Conservation (phyloP, 2,113 vertebrate genomes). For the Vulpes vulpes region DNA sequence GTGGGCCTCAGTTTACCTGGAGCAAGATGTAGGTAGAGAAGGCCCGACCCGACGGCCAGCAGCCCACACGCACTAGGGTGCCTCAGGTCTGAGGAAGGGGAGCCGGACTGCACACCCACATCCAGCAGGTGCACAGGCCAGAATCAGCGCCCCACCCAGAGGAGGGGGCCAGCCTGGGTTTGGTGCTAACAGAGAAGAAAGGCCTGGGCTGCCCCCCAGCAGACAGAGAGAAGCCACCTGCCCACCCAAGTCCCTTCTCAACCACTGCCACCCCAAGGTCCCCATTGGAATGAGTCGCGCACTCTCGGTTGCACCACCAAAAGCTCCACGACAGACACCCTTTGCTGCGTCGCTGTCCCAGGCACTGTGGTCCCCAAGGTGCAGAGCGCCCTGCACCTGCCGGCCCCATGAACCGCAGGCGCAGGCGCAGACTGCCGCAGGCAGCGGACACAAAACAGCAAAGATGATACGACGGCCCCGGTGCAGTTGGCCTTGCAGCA, state of each 20-base stretch:
- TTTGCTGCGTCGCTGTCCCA: no score
- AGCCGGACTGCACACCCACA: no score
- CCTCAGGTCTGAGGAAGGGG: no score
- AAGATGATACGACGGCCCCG: neutral
- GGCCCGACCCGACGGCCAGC: no score
- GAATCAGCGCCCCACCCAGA: neutral
- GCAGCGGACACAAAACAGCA: neutral
- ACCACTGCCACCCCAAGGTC: neutral
- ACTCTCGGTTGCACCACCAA: accelerated
- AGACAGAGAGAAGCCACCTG: neutral
- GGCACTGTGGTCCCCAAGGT: neutral
- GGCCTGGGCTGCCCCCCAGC: accelerated
- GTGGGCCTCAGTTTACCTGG: no score
- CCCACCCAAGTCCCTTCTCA: neutral
- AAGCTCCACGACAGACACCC: neutral
- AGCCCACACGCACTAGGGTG: no score
- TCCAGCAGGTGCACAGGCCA: neutral
- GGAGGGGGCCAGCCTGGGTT: neutral
- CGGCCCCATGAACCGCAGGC: no score
- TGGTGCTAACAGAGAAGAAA: neutral
- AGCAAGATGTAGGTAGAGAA: no score
- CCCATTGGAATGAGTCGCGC: neutral
- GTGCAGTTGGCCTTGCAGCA: neutral
- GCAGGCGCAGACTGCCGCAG: no score
- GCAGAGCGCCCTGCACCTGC: no score